Evolutionary conservation across 1,140 invertebrate species (phyloP).

Genomic region (Drosophila eugracilis): DNA sequence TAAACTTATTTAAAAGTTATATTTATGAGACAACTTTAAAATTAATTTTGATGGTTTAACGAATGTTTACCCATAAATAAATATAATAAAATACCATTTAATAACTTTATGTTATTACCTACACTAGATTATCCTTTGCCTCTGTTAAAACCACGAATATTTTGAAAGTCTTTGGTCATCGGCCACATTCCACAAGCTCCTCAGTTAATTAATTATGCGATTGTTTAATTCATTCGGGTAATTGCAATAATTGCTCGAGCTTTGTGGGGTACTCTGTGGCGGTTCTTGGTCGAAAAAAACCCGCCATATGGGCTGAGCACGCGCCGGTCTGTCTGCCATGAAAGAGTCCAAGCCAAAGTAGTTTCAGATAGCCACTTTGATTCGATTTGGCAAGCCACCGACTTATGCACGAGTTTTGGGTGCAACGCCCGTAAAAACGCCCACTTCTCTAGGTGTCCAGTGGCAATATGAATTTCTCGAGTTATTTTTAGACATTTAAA

Average conservation of each 20-base stretch:
- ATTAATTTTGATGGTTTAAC: no score
- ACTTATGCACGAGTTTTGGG: constrained; percentile 19
- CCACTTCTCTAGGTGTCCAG: constrained; percentile 29
- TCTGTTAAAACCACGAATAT: background rate
- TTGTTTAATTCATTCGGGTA: constrained; percentile 58
- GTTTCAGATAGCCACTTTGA: constrained; percentile 47
- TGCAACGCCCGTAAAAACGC: constrained; percentile 21
- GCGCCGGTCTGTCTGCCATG: constrained; percentile 32
- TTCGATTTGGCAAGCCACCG: constrained; percentile 44
- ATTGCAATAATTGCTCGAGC: constrained; percentile 55
- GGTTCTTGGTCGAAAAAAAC: constrained; percentile 46
- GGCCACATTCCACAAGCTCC: constrained; percentile 46
- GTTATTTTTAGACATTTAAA: constrained; percentile 37
- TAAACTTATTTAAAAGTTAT: no score
- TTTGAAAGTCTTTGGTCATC: constrained; percentile 43
- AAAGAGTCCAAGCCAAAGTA: constrained; percentile 14
- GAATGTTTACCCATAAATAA: no score
- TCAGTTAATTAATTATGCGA: constrained; percentile 60
- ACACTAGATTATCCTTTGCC: background rate
- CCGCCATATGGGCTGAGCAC: constrained; percentile 20
- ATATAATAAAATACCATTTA: no score
- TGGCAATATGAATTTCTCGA: constrained; percentile 13
- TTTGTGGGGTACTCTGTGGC: constrained; percentile 29
- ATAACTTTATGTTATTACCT: no score
- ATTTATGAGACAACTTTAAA: no score